Evolutionary conservation across 2,797 vertebrate genomes (phyloP).

Genomic region (Clarias platycephalus): DNA sequence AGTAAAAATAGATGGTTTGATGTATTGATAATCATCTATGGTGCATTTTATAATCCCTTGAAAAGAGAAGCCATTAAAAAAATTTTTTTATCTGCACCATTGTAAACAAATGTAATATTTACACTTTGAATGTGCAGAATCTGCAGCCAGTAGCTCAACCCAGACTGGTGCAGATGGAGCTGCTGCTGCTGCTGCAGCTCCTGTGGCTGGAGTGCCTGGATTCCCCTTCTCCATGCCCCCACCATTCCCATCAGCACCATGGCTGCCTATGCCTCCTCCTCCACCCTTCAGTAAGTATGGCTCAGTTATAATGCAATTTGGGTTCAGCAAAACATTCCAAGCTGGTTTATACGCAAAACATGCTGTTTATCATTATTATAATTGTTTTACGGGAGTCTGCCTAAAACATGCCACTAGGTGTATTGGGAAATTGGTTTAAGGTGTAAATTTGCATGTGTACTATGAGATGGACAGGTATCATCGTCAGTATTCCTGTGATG

Average conservation of each 20-base stretch:
- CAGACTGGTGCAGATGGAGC: conserved; percentile 63
- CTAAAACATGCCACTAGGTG: background rate
- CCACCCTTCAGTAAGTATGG: conserved; percentile 83
- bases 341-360: background rate
- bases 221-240: conserved; percentile 85
- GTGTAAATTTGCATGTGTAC: background rate
- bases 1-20: background rate
- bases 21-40: background rate
- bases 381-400: background rate
- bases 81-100: no score
- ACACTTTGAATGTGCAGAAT: conserved; percentile 23
- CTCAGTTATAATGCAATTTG: background rate
- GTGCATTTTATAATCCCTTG: background rate
- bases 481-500: background rate
- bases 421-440: background rate
- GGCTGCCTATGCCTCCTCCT: conserved; percentile 90
- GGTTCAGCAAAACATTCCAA: background rate
- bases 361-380: background rate
- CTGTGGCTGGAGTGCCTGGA: conserved; percentile 72
- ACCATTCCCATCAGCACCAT: conserved; percentile 80
- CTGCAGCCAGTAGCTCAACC: conserved; percentile 66
- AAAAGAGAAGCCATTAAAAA: background rate
- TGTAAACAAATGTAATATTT: background rate
- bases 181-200: conserved; percentile 52
- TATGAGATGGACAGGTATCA: background rate